These are phyloP conservation scores for Carcina quercana DNA, from an alignment of 2,888 invertebrate species.

Conservation along the genomic window DNA sequence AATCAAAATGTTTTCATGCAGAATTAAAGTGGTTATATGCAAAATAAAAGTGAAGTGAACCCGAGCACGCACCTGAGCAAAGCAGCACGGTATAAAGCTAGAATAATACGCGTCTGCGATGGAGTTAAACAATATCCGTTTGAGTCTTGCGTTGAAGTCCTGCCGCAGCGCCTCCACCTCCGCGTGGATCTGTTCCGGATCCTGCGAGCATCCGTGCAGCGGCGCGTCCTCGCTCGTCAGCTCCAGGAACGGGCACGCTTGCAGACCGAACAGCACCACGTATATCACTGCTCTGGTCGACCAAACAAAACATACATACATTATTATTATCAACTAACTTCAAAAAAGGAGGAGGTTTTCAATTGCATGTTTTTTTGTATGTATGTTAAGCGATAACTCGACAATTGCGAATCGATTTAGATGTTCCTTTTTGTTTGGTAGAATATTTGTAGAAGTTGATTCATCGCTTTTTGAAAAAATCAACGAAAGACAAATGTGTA, in stretches of 20 bases:
- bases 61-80: constrained; percentile 80
- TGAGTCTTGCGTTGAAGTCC: constrained; percentile 93
- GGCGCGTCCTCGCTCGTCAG: constrained; percentile 66
- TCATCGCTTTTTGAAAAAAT: too few relatives aligned
- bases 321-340: too few relatives aligned
- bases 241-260: constrained; percentile 85
- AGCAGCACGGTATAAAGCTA: constrained; percentile 91
- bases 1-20: too few relatives aligned
- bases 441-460: too few relatives aligned
- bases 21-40: too few relatives aligned
- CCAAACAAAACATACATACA: constrained; percentile 16
- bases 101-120: constrained; percentile 91
- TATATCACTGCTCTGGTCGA: constrained; percentile 81
- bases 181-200: constrained; percentile 80
- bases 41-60: neutral
- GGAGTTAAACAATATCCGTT: constrained; percentile 90
- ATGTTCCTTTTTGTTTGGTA: too few relatives aligned
- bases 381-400: too few relatives aligned
- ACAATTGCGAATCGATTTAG: too few relatives aligned
- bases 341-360: too few relatives aligned
- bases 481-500: too few relatives aligned
- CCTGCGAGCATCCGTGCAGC: constrained; percentile 84
- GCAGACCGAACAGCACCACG: constrained; percentile 86
- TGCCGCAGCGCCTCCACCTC: constrained; percentile 90
- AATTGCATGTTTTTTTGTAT: too few relatives aligned